Conservation (phyloP, 92 coral and sea anemone genomes). For the Meandrina meandrites region DNA sequence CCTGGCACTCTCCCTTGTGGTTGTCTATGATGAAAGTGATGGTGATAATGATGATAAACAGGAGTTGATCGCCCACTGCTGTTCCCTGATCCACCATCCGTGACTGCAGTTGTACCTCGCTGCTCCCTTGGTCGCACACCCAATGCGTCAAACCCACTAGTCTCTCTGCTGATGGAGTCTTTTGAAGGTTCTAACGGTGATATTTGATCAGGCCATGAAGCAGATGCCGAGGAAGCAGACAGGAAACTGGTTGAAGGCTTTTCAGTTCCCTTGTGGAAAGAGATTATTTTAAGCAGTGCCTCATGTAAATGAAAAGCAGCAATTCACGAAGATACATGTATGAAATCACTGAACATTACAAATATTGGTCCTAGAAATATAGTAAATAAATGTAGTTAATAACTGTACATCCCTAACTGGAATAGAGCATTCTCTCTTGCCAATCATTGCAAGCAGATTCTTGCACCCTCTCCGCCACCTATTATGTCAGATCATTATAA, state of each 20-base stretch:
- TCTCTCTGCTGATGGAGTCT: conserved; percentile 49
- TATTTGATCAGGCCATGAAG: conserved; percentile 88
- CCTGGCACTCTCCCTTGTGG: conserved; percentile 34
- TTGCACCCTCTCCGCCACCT: no score
- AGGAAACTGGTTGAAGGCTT: conserved; percentile 59
- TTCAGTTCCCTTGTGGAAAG: conserved; percentile 6
- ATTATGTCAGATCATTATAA: no score
- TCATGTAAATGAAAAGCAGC: neutral
- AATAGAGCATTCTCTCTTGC: no score
- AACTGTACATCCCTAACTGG: no score
- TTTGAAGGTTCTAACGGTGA: conserved; percentile 84
- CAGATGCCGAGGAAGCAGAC: conserved; percentile 64
- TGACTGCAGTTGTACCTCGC: conserved; percentile 7
- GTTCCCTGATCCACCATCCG: conserved; percentile 44
- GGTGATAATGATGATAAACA: conserved; percentile 91
- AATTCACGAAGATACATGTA: no score
- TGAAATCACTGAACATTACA: no score
- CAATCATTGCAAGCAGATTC: no score
- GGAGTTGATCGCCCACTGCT: conserved; percentile 81
- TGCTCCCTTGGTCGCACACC: conserved; percentile 79
- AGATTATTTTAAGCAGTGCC: neutral
- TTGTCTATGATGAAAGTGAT: conserved; percentile 90
- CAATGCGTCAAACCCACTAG: conserved; percentile 64
- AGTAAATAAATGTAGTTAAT: no score
- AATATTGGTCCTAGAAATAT: no score